phyloP scores from a whole-genome alignment of 2,797 vertebrate species.

The Acanthis flammea region DNA sequence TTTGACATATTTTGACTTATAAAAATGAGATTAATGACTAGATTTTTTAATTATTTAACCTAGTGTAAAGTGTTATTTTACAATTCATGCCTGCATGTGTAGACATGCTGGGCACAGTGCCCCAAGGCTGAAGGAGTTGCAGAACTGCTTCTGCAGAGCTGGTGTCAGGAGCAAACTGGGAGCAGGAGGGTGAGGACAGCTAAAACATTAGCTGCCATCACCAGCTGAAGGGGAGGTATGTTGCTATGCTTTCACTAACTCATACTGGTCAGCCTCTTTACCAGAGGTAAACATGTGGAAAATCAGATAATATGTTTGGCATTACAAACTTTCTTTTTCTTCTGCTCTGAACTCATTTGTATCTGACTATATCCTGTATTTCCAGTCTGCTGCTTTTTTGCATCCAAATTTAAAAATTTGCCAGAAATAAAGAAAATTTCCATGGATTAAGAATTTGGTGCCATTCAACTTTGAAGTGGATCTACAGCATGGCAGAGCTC shows the following conservation, averaged over 20 bases:
- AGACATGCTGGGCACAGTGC: neutral
- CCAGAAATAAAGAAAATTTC: neutral
- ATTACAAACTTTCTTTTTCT: neutral
- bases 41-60: neutral
- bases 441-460: neutral
- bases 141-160: neutral
- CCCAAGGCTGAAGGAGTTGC: neutral
- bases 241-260: neutral
- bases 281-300: neutral
- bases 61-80: neutral
- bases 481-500: neutral
- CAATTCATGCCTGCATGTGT: neutral
- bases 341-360: neutral
- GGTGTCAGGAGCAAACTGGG: accelerated
- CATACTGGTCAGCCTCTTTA: neutral
- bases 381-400: neutral
- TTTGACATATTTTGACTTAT: neutral
- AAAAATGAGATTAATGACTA: neutral
- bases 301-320: neutral
- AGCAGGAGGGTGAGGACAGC: neutral
- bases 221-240: neutral
- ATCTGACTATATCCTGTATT: neutral
- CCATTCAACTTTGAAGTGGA: neutral
- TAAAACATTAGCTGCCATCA: neutral
- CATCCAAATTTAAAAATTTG: neutral